A percentile compares a stretch with the other conserved stretches of the same genome.
phyloP scores from a whole-genome alignment of 2,113 vertebrate species.

The Coptodon rendalli region DNA sequence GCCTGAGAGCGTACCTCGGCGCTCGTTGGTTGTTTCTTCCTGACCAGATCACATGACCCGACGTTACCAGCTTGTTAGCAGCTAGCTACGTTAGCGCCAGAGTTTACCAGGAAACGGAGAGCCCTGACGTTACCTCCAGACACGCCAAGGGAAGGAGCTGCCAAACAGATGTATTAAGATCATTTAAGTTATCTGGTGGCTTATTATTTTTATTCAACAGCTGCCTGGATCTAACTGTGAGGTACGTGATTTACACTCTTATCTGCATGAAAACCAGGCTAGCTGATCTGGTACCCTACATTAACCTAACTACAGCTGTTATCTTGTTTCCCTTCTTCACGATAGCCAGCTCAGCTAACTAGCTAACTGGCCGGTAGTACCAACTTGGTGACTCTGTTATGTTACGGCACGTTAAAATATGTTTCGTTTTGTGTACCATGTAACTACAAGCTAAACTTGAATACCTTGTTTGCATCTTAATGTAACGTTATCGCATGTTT shows the following conservation, averaged over 20 bases:
- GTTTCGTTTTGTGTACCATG: not conserved
- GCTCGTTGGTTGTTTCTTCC: not conserved
- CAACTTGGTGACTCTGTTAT: not conserved
- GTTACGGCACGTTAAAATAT: not conserved
- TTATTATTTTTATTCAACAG: not conserved
- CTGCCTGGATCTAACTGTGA: not conserved
- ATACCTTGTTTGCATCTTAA: not conserved
- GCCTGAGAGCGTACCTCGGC: not conserved
- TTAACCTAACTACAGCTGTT: not conserved
- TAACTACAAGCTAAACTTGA: not conserved
- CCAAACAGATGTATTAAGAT: not conserved
- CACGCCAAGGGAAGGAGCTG: not conserved
- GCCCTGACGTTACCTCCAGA: not conserved
- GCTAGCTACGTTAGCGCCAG: slow-evolving; percentile 19
- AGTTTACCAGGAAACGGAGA: slow-evolving; percentile 36
- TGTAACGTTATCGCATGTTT: not conserved
- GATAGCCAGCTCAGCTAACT: not conserved
- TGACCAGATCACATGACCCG: slow-evolving; percentile 47
- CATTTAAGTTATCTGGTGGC: not conserved
- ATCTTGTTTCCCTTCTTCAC: not conserved
- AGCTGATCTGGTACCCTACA: not conserved
- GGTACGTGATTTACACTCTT: not conserved
- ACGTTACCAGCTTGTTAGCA: slow-evolving; percentile 17
- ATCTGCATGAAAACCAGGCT: not conserved
- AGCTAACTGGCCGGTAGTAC: not conserved